Percentiles rank a stretch among this genome's conserved stretches.
Conservation (phyloP, 2,797 vertebrate genomes). For the Danio aesculapii region DNA sequence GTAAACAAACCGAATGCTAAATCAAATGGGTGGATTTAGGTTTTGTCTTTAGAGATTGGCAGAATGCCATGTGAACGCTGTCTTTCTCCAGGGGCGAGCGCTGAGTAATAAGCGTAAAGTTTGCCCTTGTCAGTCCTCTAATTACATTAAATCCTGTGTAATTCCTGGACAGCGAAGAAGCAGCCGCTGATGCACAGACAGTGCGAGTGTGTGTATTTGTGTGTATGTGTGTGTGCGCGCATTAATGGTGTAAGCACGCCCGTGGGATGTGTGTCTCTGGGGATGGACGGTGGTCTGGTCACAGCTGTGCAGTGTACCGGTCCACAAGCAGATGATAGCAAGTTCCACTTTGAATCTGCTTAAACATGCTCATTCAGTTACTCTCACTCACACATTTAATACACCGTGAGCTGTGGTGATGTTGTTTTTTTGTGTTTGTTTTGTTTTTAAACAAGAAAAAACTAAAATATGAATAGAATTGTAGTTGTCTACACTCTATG, state of each 20-base stretch:
- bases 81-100: slow-evolving; percentile 67
- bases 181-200: slow-evolving; percentile 52
- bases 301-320: slow-evolving; percentile 31
- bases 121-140: slow-evolving; percentile 77
- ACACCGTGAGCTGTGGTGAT: neutral
- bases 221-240: slow-evolving; percentile 1
- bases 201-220: slow-evolving; percentile 19
- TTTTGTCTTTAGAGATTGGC: slow-evolving; percentile 78
- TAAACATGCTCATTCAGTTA: neutral
- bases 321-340: slow-evolving; percentile 29
- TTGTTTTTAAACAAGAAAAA: no score
- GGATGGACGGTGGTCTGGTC: slow-evolving; percentile 35
- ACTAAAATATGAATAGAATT: no score
- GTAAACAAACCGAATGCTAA: slow-evolving; percentile 53
- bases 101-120: slow-evolving; percentile 73
- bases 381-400: neutral
- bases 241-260: slow-evolving; percentile 38
- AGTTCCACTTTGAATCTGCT: slow-evolving; percentile 7
- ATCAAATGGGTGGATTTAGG: slow-evolving; percentile 73
- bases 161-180: slow-evolving; percentile 69
- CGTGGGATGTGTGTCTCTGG: slow-evolving; percentile 35
- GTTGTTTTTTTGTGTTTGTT: no score
- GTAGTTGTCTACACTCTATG: no score
- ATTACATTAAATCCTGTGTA: slow-evolving; percentile 78
- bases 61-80: slow-evolving; percentile 69